Evolutionary conservation across 2,797 vertebrate genomes (phyloP), one percentile per base, ranked within the genome.

Genomic region (Oophaga sylvatica): DNA sequence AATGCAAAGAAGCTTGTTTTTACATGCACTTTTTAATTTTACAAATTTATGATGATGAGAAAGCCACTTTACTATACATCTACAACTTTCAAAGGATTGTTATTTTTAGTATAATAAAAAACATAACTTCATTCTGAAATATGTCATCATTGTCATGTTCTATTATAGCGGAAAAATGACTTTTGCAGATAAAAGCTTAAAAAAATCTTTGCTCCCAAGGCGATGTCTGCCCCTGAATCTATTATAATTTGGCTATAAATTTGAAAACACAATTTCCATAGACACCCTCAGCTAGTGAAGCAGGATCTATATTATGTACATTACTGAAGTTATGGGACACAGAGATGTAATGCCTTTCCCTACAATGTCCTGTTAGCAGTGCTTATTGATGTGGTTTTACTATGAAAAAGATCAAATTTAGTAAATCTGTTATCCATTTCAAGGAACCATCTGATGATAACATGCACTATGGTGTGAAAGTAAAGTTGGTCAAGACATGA

Each of bases 181-280:
- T 59, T 3, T 59, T 59, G 57, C 57, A 15, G 12, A 15, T 59
- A 59, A 59, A 41, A 41, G 35, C 35, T 41, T 41, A 41, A 41
- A 41, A 53, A 53, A 53, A 53, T 11, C 57, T 59, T 59, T 59
- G 1, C 12, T 59, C 57, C 57, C 57, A 59, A 11, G n/a, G n/a
- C 11, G 2, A 26, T 67, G 26, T 13, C 12, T 67, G 65, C n/a
- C 2, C 65, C 65, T 13, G n/a, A n/a, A 67, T 67, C 65, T 15
- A 26, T 67, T 26, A 26, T 65, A 65, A 65, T 22, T 65, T 65
- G 63, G 11, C 63, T 67, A 29, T 67, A 67, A 67, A 67, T 67
- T 67, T 29, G n/a, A 67, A n/a, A 67, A 67, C 26, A 67, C 65
- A 67, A 67, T 67, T 67, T 67, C n/a, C 12, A 67, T 67, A 65